Evolutionary conservation across 2,888 invertebrate species (phyloP), one percentile per base, ranked within the genome.

Genomic region (Pandemis cinnamomeana): DNA sequence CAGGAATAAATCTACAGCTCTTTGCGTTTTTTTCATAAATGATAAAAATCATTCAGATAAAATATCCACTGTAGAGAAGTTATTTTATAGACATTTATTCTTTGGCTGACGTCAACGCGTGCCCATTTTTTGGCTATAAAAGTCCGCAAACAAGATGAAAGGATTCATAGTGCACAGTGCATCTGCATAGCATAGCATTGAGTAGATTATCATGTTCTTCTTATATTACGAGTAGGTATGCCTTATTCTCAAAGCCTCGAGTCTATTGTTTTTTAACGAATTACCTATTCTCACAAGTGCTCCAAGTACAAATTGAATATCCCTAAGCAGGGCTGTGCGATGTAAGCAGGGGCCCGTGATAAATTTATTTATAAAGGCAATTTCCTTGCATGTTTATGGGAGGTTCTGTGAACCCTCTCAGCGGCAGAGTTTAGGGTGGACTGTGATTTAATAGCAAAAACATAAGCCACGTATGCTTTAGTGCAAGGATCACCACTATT

Each of bases 311-410:
- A 69, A 73, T 66, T 46, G 41, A 73, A 73, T 63, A 64, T 36
- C 67, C 67, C 48, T 67, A 55, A 5, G 51, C 58, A 60, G 46
- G 48, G 62, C 71, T 51, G 69, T 71, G 71, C 55, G 53, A n/a
- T 61, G 60, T 67, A 71, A 64, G 75, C 67, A 48, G 75, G 73
- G 76, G 64, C 72, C 77, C 77, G 75, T 75, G 79, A 85, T 85
- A 87, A 85, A 84, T 86, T 85, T 85, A 82, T 80, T 83, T 83
- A 82, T 80, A 79, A 82, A 81, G 83, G 70, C 85, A 85, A 86
- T 87, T 84, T 81, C 76, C 78, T 77, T 79, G 79, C 80, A 83
- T 85, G 85, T 87, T 87, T 84, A 85, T 82, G 77, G 79, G 79
- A 79, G 77, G 81, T 78, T 73, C 79, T 75, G 76, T 71, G 62